Evolutionary conservation across 2,797 vertebrate species (phyloP).

Genomic region (Phrynocephalus vlangalii): DNA sequence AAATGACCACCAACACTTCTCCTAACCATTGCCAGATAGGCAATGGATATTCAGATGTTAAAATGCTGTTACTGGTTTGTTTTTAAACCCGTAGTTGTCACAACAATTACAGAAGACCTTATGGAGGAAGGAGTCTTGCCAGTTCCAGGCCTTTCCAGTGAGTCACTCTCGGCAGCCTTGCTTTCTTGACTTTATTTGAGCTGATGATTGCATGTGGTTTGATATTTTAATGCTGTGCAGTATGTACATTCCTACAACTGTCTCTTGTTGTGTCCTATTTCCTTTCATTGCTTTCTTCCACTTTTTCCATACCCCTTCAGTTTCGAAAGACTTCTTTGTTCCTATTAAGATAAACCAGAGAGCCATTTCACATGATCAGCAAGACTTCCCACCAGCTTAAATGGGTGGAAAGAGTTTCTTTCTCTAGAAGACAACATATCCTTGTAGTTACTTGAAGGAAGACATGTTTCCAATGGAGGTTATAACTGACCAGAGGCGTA

Average conservation of each 20-base stretch:
- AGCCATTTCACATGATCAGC: neutral
- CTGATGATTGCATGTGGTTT: constrained; percentile 14
- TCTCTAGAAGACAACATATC: no score
- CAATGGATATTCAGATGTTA: neutral
- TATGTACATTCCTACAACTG: neutral
- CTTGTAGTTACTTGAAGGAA: no score
- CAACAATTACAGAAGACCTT: neutral
- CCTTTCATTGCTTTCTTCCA: neutral
- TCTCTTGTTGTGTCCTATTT: constrained; percentile 7
- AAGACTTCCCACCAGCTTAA: neutral
- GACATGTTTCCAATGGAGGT: no score
- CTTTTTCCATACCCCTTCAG: neutral
- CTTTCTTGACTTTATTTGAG: constrained; percentile 12
- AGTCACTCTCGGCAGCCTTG: neutral
- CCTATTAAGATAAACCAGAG: neutral
- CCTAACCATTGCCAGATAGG: neutral
- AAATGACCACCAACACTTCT: neutral
- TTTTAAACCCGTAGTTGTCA: neutral
- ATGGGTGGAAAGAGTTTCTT: no score
- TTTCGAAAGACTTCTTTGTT: neutral
- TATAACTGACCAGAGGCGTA: neutral
- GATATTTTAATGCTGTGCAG: constrained; percentile 11
- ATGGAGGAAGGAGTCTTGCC: neutral
- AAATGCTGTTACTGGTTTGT: neutral
- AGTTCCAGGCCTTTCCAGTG: constrained; percentile 2